Conservation (phyloP, 2,797 vertebrate species). For the Malurus leucopterus region DNA sequence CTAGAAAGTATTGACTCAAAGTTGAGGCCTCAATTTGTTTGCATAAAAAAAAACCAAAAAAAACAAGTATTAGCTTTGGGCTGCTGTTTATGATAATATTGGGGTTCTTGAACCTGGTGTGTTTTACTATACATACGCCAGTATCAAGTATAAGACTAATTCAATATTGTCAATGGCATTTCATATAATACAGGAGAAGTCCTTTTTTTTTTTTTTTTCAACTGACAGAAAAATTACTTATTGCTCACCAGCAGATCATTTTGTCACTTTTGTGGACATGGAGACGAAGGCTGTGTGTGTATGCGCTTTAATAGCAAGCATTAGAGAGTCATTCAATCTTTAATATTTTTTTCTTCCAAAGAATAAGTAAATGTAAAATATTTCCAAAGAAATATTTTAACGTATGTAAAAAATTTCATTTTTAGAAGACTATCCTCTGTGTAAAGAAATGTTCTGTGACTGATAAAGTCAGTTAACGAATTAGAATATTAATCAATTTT, state of each 20-base stretch:
- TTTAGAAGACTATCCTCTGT: conserved; percentile 32
- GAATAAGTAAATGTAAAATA: not conserved
- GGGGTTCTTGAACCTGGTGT: not conserved
- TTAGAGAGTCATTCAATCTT: not conserved
- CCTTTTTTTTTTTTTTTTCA: not conserved
- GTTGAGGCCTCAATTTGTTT: not conserved
- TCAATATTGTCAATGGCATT: not conserved
- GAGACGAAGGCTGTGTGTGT: not conserved
- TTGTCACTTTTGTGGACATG: not conserved
- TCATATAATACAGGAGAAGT: not conserved
- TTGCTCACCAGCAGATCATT: not conserved
- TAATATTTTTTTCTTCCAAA: not conserved
- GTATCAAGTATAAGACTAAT: not conserved
- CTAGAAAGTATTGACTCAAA: not conserved
- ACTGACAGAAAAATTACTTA: not conserved
- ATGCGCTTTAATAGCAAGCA: not conserved
- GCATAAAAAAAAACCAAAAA: not conserved
- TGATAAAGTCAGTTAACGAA: conserved; percentile 65
- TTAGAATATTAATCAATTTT: conserved; percentile 71
- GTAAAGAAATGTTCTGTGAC: conserved; percentile 44
- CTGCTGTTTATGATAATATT: not conserved
- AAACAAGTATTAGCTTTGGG: not conserved
- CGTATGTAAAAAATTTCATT: conserved; percentile 9
- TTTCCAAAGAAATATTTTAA: conserved; percentile 5
- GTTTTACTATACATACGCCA: not conserved